Base-by-base conservation (phyloP, 2,113 vertebrate species). In the Pangasianodon hypophthalmus region DNA sequence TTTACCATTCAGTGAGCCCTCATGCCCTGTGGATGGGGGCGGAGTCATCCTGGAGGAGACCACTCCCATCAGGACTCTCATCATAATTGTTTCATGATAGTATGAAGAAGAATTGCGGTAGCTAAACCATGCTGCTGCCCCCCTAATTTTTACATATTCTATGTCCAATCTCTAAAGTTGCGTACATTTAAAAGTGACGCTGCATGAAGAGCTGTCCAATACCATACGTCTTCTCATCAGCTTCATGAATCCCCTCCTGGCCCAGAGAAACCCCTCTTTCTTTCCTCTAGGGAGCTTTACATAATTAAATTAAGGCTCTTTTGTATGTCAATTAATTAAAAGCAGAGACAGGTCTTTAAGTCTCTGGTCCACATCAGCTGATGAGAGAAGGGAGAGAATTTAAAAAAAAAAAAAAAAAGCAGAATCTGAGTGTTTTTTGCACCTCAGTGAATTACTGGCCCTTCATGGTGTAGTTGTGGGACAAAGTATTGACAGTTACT, bases 321-420 rank as follows among this genome's bases (percentile, higher is more conserved):
- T 96, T 96, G 95, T 96, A 92, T 94, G 96, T 96, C 96, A 96
- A 96, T 96, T 96, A 96, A 96, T 96, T 96, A 96, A 96, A 94
- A 88, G 94, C 94, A 91, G 88, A 79, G 93, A 93, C 93, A 92
- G 92, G 90, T 92, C 92, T 92, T 93, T 90, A 93, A 91, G 92
- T 88, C 86, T 85, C 82, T 84, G 85, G 71, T 37, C 88, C 85
- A 81, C 87, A 92, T 92, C 75, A 81, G 67, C 67, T 44, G 4
- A 46, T 81, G 84, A 85, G 37, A 32, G 19, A 6, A 18, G 80
- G 4, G 29, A 84, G 75, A 54, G 50, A 81, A 21, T 21, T 71
- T 44, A 8, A 29, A 14, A 41, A 4, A 62, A 24, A n/a, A 1
- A 21, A 24, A 48, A 54, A 67, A 54, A 79, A 32, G 67, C 19